Percentiles rank a stretch among this genome's conserved stretches.
Conservation (phyloP, 2,888 invertebrate species). For the Drosophila testacea region DNA sequence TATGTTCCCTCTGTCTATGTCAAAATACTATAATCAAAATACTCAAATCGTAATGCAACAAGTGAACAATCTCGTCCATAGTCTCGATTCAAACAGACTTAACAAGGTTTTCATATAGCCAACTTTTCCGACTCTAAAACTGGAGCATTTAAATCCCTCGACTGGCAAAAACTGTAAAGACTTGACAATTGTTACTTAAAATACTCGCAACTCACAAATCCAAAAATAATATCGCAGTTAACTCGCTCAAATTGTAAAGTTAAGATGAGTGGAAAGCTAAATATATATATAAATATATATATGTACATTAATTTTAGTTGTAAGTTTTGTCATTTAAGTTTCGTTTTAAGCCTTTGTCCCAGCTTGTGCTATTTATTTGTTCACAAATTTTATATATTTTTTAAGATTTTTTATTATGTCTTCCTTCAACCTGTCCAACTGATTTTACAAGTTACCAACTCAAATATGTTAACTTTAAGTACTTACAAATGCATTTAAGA, state of each 20-base stretch:
- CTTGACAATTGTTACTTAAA: constrained; percentile 71
- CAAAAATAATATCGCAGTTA: constrained; percentile 21
- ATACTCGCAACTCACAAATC: constrained; percentile 62
- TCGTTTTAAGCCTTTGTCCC: constrained; percentile 9
- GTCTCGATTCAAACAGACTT: constrained; percentile 26
- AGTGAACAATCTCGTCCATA: constrained; percentile 46
- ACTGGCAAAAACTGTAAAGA: constrained; percentile 55
- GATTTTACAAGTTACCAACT: constrained; percentile 6
- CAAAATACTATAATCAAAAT: neutral
- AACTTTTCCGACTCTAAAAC: constrained; percentile 27
- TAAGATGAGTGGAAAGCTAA: constrained; percentile 9
- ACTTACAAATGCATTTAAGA: constrained; percentile 53
- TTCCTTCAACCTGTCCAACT: constrained; percentile 41
- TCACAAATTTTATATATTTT: constrained; percentile 13
- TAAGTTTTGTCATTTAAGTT: constrained; percentile 23
- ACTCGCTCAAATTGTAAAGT: constrained; percentile 46
- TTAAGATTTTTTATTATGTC: constrained; percentile 38
- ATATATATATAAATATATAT: constrained; percentile 22
- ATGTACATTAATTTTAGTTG: constrained; percentile 35
- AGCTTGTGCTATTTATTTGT: constrained; percentile 31
- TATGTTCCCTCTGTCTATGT: neutral
- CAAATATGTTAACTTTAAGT: constrained; percentile 21
- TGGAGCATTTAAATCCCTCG: constrained; percentile 40
- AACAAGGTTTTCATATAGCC: constrained; percentile 37
- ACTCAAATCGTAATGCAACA: constrained; percentile 10